Evolutionary conservation across 2,797 vertebrate genomes (phyloP).

Genomic region (Tauraco hartlaubi): DNA sequence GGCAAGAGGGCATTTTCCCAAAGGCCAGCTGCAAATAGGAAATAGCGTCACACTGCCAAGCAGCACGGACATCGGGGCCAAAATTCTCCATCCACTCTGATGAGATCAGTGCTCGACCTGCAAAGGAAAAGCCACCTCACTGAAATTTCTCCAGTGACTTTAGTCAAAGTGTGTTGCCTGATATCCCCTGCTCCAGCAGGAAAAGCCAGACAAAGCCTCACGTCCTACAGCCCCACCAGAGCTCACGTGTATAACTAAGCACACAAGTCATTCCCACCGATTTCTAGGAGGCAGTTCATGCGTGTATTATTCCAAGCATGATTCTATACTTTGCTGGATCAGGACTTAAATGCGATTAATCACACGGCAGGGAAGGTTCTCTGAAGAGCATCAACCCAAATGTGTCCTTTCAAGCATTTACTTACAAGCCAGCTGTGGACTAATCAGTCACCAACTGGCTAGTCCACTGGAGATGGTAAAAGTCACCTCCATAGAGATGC

Average conservation of each 20-base stretch:
- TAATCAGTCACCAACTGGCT: conserved; percentile 72
- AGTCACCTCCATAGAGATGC: conserved; percentile 56
- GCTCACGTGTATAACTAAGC: not conserved
- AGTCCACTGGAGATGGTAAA: conserved; percentile 64
- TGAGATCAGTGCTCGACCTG: not conserved
- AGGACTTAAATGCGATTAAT: conserved; percentile 64
- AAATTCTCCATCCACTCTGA: not conserved
- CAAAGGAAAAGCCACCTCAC: not conserved
- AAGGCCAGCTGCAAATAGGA: not conserved
- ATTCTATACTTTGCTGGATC: conserved; percentile 62
- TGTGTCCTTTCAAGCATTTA: conserved; percentile 71
- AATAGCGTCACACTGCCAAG: not conserved
- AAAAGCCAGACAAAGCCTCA: not conserved
- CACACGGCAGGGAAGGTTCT: conserved; percentile 66
- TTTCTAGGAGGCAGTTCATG: not conserved
- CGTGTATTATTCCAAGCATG: not conserved
- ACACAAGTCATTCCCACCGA: not conserved
- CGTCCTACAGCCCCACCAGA: not conserved
- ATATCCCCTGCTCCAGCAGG: not conserved
- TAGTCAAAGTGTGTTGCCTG: not conserved
- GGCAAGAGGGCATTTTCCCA: not conserved
- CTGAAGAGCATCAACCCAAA: conserved; percentile 71
- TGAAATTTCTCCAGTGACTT: not conserved
- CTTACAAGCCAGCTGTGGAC: conserved; percentile 70
- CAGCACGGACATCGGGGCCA: fast-evolving